A percentile compares a stretch with the other conserved stretches of the same genome.
Evolutionary conservation across 2,888 invertebrate genomes (phyloP).

Genomic region (Arctia plantaginis): DNA sequence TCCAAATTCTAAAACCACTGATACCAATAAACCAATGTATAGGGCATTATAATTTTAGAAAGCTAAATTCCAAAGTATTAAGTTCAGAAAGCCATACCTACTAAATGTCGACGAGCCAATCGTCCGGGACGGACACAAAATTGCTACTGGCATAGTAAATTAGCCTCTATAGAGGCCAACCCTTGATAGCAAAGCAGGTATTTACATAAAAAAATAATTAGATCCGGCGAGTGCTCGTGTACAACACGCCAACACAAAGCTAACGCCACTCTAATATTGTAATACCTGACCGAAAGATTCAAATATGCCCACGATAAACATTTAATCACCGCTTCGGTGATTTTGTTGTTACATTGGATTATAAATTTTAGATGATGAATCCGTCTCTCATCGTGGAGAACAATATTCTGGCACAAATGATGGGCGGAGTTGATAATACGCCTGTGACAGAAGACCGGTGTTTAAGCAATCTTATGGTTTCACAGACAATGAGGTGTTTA

Average conservation of each 20-base stretch:
- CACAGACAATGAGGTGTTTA: too few species aligned
- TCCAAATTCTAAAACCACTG: neutral
- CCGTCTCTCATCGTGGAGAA: too few species aligned
- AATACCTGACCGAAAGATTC: slow-evolving; percentile 6
- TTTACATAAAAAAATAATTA: slow-evolving; percentile 35
- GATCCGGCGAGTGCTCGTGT: neutral
- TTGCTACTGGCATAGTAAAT: slow-evolving; percentile 13
- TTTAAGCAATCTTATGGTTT: too few species aligned
- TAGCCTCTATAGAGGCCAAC: slow-evolving; percentile 11
- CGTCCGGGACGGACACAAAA: slow-evolving; percentile 8
- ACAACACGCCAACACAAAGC: neutral
- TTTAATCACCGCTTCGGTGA: neutral
- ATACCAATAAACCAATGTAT: neutral
- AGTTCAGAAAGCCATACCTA: neutral
- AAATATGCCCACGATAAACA: neutral
- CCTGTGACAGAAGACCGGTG: too few species aligned
- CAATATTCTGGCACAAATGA: too few species aligned
- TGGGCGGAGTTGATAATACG: too few species aligned
- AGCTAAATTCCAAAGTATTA: neutral
- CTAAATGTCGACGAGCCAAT: slow-evolving; percentile 7
- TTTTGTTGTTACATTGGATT: neutral
- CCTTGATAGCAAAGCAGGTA: slow-evolving; percentile 25
- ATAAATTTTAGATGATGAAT: neutral
- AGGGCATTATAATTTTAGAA: neutral
- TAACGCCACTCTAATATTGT: slow-evolving; percentile 1